Evolutionary conservation across 23 tunicate species (phyloP), one percentile per base, ranked within the genome.

Genomic region (Diplosoma virens): DNA sequence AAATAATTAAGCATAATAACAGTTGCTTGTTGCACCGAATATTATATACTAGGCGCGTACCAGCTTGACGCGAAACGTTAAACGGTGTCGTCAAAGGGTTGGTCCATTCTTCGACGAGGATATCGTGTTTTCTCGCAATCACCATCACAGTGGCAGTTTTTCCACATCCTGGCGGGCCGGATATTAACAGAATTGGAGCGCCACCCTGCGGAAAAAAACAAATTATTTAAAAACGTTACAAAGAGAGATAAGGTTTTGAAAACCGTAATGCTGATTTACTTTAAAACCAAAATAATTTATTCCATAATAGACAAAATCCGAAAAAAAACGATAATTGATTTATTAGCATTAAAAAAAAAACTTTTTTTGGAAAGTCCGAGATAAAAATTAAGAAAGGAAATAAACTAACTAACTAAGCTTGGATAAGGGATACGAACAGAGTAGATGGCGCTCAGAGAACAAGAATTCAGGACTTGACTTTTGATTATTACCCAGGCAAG

Each of bases 151-250:
- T 90, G 7, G 90, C 58, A 24, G 97, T 79, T 61, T 90, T 89
- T 1, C 96, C 96, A 73, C 96, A 78, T 33, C 96, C 96, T 58
- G 96, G 65, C 31, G 96, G 96, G 7, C 96, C 96, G 29, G 81
- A 61, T 11, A 89, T 11, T 3, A 89, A 67, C 11, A 89, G 60
- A 23, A 89, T 82, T 9, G 86, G 86, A 0, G 85, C 87, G 23
- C 73, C 66, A 20, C 67, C 72, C 95, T 88, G 45, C n/a, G 17
- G 56, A 34, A 66, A 33, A 66, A 59, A 11, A 2, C 22, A 58
- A n/a, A n/a, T n/a, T n/a, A n/a, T n/a, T n/a, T n/a, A n/a, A n/a
- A n/a, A n/a, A n/a, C n/a, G n/a, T n/a, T n/a, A n/a, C n/a, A n/a
- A n/a, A n/a, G n/a, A n/a, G n/a, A n/a, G n/a, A 46, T 11, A 46